Conservation (phyloP, 2,113 vertebrate genomes). For the Ardeotis arabs region DNA sequence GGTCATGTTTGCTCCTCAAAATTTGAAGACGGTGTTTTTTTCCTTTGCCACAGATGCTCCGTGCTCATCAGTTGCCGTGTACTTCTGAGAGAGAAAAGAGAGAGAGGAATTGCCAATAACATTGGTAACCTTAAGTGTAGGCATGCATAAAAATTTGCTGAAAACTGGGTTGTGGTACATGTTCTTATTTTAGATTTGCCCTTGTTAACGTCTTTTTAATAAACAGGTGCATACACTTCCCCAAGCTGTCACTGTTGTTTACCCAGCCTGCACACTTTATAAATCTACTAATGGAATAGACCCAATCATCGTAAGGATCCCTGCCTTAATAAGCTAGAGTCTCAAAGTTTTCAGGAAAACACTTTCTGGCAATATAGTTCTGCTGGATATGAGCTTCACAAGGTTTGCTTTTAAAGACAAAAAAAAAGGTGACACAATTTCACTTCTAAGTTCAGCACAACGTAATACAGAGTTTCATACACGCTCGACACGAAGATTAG, state of each 20-base stretch:
- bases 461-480: background rate
- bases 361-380: slow-evolving; percentile 59
- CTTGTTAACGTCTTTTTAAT: slow-evolving; percentile 77
- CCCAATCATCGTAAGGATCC: slow-evolving; percentile 67
- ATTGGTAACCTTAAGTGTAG: slow-evolving; percentile 73
- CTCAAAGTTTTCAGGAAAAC: slow-evolving; percentile 71
- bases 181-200: slow-evolving; percentile 79
- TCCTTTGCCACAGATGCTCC: slow-evolving; percentile 58
- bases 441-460: slow-evolving; percentile 58
- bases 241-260: slow-evolving; percentile 80
- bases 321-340: slow-evolving; percentile 63
- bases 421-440: slow-evolving; percentile 41
- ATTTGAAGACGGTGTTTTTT: slow-evolving; percentile 55
- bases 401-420: slow-evolving; percentile 52
- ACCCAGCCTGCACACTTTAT: slow-evolving; percentile 71
- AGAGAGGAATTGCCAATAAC: slow-evolving; percentile 69
- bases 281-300: slow-evolving; percentile 72
- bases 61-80: slow-evolving; percentile 59
- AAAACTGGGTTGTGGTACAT: slow-evolving; percentile 74
- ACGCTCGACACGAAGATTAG: background rate
- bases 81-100: slow-evolving; percentile 65
- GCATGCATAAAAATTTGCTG: slow-evolving; percentile 72
- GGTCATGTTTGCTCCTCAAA: slow-evolving; percentile 60
- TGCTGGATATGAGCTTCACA: slow-evolving; percentile 9
- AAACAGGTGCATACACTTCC: slow-evolving; percentile 79